Conservation (phyloP, 1,140 invertebrate genomes). For the Phortica variegata region DNA sequence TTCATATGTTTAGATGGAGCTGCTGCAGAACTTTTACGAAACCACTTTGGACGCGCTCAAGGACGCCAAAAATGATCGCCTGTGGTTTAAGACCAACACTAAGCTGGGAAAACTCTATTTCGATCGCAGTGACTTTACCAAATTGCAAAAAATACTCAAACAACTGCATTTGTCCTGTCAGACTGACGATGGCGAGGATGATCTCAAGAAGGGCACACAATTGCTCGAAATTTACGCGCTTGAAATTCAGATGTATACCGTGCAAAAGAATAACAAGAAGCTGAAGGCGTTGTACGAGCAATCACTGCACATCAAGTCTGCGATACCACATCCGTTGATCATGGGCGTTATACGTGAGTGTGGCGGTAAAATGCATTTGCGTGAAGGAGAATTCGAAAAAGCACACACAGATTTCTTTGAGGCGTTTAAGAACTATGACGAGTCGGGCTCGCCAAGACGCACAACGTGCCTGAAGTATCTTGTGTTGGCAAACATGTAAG, state of each 20-base stretch:
- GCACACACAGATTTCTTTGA: conserved; percentile 99
- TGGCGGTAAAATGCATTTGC: conserved; percentile 99
- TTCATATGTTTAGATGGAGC: conserved; percentile 87
- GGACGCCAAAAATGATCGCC: conserved; percentile 97
- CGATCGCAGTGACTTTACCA: conserved; percentile 92
- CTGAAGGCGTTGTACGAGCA: conserved; percentile 97
- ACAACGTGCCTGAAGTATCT: conserved; percentile 99
- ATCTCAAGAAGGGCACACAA: conserved; percentile 98
- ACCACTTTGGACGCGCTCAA: conserved; percentile 97
- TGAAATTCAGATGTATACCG: conserved; percentile 99
- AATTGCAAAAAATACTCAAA: conserved; percentile 95
- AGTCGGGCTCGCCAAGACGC: conserved; percentile 94
- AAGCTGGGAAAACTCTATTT: conserved; percentile 99
- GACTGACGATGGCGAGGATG: conserved; percentile 99
- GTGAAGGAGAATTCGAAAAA: conserved; percentile 98
- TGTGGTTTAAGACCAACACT: conserved; percentile 99
- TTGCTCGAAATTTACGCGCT: conserved; percentile 97
- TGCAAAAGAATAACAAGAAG: conserved; percentile 99
- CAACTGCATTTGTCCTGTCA: conserved; percentile 97
- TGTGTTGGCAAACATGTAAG: conserved; percentile 94
- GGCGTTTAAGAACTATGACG: conserved; percentile 99
- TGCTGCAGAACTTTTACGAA: conserved; percentile 99
- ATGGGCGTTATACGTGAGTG: conserved; percentile 99
- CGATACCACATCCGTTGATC: conserved; percentile 98
- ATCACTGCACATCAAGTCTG: conserved; percentile 97